Evolutionary conservation across 2,113 vertebrate genomes (phyloP), one percentile per base, ranked within the genome.

Genomic region (Tor tambroides): DNA sequence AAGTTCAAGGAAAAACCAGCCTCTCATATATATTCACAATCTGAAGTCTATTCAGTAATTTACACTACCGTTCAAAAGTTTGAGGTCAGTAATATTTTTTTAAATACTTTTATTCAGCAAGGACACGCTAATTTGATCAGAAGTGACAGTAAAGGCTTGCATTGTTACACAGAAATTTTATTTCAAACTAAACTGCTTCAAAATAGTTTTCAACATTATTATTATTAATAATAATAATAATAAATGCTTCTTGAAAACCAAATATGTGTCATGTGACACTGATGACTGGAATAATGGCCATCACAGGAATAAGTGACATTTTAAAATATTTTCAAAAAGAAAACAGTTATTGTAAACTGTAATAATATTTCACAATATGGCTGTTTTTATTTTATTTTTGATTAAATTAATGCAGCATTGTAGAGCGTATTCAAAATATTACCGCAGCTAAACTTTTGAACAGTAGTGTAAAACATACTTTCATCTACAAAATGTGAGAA

Each of bases 1-100:
- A 87, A 87, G 28, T 51, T 83, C 35, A 51, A 79, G 30, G 19
- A 56, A 78, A 78, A 30, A 30, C 8, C 49, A 32, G 26, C 6
- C 49, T 79, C 43, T 32, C 6, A 17, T 15, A 49, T 61, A 19
- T 38, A 80, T 41, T n/a, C 7, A 80, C 56, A 80, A 80, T 61
- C 21, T 59, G 12, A n/a, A 23, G 9, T 79, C 17, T 30, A 32
- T 23, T 59, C 2, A 21, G 51, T 32, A 59, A 46, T 3, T 4
- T 2, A 28, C 41, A 76, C n/a, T 46, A 26, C 41, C 41, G 6
- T 46, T 17, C 72, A 76, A 76, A 76, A 17, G 72, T 46, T 75
- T 76, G 23, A 43, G 12, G 38, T 23, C 19, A 6, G 10, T 23
- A 23, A 74, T 10, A 43, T 6, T 43, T 12, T 69, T 69, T 35